Conservation (phyloP, 2,797 vertebrate genomes). For the Syndactyla subalaris region DNA sequence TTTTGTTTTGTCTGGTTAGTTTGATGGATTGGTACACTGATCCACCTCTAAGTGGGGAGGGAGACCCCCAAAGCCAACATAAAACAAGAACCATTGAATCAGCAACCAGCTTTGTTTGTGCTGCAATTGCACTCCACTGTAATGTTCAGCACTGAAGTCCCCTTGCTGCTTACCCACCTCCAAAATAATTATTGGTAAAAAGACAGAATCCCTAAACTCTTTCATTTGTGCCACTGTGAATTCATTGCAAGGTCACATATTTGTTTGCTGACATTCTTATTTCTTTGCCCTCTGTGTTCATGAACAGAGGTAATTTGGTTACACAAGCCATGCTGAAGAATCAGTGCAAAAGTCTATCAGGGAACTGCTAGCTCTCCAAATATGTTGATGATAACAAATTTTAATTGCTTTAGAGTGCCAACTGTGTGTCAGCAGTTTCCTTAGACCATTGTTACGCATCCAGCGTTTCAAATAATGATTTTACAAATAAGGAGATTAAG, state of each 20-base stretch:
- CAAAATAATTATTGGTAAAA: neutral
- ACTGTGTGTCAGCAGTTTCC: neutral
- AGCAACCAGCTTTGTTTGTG: neutral
- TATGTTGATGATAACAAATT: neutral
- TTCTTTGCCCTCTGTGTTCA: neutral
- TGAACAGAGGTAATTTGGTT: neutral
- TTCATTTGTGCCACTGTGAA: neutral
- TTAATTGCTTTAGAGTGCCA: conserved; percentile 16
- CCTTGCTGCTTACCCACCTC: neutral
- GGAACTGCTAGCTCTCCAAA: neutral
- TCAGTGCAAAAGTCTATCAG: neutral
- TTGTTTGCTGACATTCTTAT: neutral
- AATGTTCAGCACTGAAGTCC: neutral
- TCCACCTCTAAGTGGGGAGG: neutral
- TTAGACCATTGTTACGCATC: neutral
- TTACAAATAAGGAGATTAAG: neutral
- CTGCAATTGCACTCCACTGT: neutral
- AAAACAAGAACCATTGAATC: neutral
- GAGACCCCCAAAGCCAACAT: fast-evolving
- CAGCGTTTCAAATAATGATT: neutral
- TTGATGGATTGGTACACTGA: neutral
- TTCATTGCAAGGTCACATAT: neutral
- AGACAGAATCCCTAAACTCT: neutral
- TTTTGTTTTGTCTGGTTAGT: neutral
- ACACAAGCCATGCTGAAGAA: neutral